A percentile compares a stretch with the other conserved stretches of the same genome.
phyloP scores from a whole-genome alignment of 2,797 vertebrate genomes.

The Syncerus caffer region DNA sequence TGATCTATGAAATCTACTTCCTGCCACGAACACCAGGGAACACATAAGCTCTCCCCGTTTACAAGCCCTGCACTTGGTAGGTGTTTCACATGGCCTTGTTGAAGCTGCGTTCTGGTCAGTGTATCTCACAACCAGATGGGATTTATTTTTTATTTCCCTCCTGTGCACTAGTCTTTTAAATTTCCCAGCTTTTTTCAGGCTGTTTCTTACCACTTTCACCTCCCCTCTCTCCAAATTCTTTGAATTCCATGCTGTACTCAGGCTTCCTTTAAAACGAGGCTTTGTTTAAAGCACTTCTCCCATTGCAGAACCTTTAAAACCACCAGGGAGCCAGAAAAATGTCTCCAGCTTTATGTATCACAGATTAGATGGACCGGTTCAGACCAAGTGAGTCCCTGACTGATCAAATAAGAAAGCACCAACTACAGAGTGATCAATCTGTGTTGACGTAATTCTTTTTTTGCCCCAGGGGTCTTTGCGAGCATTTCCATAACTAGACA shows the following conservation, averaged over 20 bases:
- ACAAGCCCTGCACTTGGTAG: not conserved
- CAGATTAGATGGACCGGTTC: constrained; percentile 19
- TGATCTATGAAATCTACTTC: not conserved
- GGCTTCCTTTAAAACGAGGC: constrained; percentile 57
- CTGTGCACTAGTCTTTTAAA: not conserved
- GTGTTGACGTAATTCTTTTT: constrained; percentile 47
- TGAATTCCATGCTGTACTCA: constrained; percentile 58
- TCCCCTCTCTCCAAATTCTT: constrained; percentile 59
- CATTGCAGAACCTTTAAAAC: constrained; percentile 30
- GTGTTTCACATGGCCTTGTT: not conserved
- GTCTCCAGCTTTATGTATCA: not conserved
- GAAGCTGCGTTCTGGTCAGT: not conserved
- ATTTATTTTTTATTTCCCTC: not conserved
- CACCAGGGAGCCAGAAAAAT: constrained; percentile 38
- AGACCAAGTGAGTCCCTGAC: not conserved
- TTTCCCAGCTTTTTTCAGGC: constrained; percentile 7
- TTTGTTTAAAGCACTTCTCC: constrained; percentile 62
- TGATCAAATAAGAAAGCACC: constrained; percentile 34
- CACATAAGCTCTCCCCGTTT: not conserved
- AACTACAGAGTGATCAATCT: constrained; percentile 21
- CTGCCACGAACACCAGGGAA: not conserved
- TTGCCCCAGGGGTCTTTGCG: not conserved
- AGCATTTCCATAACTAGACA: constrained; percentile 41
- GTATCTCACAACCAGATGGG: not conserved
- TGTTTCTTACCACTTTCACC: constrained; percentile 8